phyloP scores from a whole-genome alignment of 2,797 vertebrate species.

The Macropodus opercularis region DNA sequence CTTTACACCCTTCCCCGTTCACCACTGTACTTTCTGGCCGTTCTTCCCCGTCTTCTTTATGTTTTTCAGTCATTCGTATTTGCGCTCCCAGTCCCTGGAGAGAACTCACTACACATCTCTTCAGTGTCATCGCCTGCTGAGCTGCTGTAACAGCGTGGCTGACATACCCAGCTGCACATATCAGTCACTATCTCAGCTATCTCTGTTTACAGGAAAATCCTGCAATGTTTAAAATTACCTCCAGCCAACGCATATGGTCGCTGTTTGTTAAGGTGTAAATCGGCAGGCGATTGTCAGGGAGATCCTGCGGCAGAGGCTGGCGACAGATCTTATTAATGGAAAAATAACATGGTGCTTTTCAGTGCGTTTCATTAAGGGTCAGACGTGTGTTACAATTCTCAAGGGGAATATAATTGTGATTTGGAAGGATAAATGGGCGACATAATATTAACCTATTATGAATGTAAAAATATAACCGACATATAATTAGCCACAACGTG shows the following conservation, averaged over 20 bases:
- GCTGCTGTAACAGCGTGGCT: conserved; percentile 42
- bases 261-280: conserved; percentile 9
- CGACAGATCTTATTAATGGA: not conserved
- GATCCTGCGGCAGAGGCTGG: conserved; percentile 3
- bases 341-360: not conserved
- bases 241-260: not conserved
- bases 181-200: conserved; percentile 26
- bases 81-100: conserved; percentile 47
- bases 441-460: too few relatives aligned
- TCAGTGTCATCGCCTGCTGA: conserved; percentile 55
- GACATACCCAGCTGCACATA: conserved; percentile 39
- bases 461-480: too few relatives aligned
- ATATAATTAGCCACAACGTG: too few relatives aligned
- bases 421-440: not conserved
- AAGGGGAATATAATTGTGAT: too few relatives aligned
- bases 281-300: not conserved
- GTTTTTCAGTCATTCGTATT: conserved; percentile 75
- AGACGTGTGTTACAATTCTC: not conserved
- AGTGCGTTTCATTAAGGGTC: not conserved
- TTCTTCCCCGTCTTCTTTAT: conserved; percentile 37
- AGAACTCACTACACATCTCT: conserved; percentile 50
- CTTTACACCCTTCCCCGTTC: conserved; percentile 36
- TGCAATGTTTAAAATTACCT: conserved; percentile 19
- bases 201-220: conserved; percentile 30
- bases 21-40: conserved; percentile 37